Evolutionary conservation across 2,888 invertebrate species (phyloP).

Genomic region (Dastarcus helophoroides): DNA sequence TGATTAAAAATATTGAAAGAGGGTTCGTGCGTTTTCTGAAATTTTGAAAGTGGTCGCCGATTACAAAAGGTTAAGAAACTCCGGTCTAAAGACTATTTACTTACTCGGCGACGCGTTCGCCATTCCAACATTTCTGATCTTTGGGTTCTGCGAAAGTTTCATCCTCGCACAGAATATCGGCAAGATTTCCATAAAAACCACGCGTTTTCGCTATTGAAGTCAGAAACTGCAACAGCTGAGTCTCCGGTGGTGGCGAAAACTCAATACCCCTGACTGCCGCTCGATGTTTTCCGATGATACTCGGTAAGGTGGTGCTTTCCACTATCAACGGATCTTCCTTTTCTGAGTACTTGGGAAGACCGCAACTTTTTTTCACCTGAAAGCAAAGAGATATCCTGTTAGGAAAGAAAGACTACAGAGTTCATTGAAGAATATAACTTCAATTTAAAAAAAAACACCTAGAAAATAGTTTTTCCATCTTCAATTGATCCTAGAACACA

Average conservation of each 20-base stretch:
- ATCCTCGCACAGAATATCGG: conserved; percentile 69
- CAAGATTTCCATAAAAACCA: conserved; percentile 72
- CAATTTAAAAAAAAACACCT: no score
- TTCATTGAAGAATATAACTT: no score
- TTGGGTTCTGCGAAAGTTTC: conserved; percentile 53
- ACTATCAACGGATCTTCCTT: conserved; percentile 22
- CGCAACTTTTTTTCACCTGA: conserved; percentile 46
- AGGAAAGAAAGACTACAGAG: no score
- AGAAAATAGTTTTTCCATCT: no score
- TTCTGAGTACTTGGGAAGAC: conserved; percentile 30
- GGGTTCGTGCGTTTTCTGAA: no score
- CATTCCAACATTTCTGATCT: conserved; percentile 73
- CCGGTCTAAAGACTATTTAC: no score
- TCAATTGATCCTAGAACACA: no score
- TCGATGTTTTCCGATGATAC: conserved; percentile 23
- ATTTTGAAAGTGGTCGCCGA: no score
- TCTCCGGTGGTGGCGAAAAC: conserved; percentile 53
- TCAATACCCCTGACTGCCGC: conserved; percentile 39
- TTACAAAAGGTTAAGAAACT: no score
- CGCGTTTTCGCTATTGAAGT: conserved; percentile 58
- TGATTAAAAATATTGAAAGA: no score
- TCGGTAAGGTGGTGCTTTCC: conserved; percentile 22
- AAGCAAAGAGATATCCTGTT: conserved; percentile 15
- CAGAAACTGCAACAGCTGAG: conserved; percentile 51
- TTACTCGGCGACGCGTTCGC: conserved; percentile 64